Conservation (phyloP, 2,797 vertebrate genomes). For the Chaenodraco wilsoni region DNA sequence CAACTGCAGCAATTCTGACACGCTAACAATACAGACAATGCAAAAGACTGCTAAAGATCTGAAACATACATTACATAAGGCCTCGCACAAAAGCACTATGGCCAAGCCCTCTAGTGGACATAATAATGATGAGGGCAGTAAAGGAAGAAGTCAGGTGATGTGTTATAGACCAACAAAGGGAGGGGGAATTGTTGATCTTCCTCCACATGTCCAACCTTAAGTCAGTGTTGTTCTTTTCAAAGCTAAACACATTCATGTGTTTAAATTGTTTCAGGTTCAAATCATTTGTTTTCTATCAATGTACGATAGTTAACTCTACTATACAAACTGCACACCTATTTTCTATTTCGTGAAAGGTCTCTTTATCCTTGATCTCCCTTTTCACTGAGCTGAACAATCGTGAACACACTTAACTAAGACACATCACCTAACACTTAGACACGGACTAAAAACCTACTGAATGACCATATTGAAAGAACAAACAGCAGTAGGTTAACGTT, state of each 20-base stretch:
- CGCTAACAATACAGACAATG: not conserved
- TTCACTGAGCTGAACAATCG: not conserved
- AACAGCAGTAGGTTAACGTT: not conserved
- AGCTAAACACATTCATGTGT: too few relatives aligned
- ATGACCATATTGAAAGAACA: not conserved
- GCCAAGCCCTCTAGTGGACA: too few relatives aligned
- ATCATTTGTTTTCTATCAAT: not conserved
- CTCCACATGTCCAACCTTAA: too few relatives aligned
- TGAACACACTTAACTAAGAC: not conserved
- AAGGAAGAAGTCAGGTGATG: not conserved
- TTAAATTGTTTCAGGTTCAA: not conserved
- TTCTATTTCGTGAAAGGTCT: not conserved
- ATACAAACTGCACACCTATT: not conserved
- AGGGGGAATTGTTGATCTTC: not conserved
- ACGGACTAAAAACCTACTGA: not conserved
- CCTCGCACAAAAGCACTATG: not conserved
- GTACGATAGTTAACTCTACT: not conserved
- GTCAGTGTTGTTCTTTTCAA: too few relatives aligned
- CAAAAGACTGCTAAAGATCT: not conserved
- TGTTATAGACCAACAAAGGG: conserved; percentile 2
- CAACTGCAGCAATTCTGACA: not conserved
- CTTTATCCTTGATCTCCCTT: not conserved
- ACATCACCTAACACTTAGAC: not conserved
- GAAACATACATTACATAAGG: not conserved
- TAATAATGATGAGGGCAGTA: not conserved